phyloP scores from a whole-genome alignment of 2,113 vertebrate species.

The Aptenodytes patagonicus region DNA sequence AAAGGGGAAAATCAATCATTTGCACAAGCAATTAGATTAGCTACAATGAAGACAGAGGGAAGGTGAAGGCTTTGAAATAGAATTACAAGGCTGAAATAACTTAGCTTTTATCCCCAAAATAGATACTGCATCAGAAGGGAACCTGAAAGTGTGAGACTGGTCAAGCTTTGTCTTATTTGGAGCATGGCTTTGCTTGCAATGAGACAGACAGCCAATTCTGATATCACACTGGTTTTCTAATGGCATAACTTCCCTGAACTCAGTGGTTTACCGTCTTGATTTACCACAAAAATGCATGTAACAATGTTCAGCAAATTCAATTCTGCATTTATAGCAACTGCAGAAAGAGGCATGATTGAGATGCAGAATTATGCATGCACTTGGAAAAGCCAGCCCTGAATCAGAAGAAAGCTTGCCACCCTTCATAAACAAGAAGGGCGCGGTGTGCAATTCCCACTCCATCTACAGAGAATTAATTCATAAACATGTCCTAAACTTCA shows the following conservation, averaged over 20 bases:
- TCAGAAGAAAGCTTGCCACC: not conserved
- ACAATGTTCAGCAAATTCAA: not conserved
- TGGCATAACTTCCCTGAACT: not conserved
- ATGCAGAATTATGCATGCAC: not conserved
- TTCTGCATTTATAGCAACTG: not conserved
- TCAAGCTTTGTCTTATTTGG: not conserved
- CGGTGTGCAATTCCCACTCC: not conserved
- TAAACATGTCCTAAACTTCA: not conserved
- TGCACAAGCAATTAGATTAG: not conserved
- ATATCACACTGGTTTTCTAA: not conserved
- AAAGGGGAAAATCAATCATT: not conserved
- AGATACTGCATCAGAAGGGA: not conserved
- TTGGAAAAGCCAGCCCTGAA: not conserved
- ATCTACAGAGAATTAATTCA: not conserved
- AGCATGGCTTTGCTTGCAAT: not conserved
- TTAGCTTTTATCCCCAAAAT: not conserved
- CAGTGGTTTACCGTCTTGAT: not conserved
- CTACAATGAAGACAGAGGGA: not conserved
- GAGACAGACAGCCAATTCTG: not conserved
- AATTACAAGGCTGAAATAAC: not conserved
- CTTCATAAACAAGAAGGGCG: not conserved
- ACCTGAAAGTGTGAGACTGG: not conserved
- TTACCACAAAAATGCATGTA: not conserved
- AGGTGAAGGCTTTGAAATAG: not conserved
- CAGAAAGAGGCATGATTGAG: not conserved